A percentile compares a stretch with the other conserved stretches of the same genome.
These are phyloP conservation scores for Pedicia rivosa DNA, from an alignment of 2,888 invertebrate species.

Conservation along the genomic window DNA sequence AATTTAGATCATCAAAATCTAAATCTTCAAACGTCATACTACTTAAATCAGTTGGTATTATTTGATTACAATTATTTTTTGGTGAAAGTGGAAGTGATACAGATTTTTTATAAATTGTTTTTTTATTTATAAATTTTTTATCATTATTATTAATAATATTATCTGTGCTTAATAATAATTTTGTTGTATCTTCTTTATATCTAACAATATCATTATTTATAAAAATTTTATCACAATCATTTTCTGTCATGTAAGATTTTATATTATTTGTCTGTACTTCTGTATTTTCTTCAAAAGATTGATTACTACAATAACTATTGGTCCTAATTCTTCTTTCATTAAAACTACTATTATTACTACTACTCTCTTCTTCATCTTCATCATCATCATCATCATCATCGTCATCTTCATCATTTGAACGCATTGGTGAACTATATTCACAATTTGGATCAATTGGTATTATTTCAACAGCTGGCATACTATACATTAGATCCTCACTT, in stretches of 20 bases:
- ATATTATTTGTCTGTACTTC: no score
- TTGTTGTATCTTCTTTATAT: background rate
- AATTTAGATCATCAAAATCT: background rate
- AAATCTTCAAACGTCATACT: slow-evolving; percentile 4
- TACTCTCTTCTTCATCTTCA: slow-evolving; percentile 5
- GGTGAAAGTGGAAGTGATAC: background rate
- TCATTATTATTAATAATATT: background rate
- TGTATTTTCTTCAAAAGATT: no score
- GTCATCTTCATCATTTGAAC: slow-evolving; percentile 9
- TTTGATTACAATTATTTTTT: background rate
- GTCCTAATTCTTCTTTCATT: slow-evolving; percentile 10
- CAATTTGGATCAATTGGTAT: slow-evolving; percentile 21
- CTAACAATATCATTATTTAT: slow-evolving; percentile 1
- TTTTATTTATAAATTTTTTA: background rate
- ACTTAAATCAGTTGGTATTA: slow-evolving; percentile 1
- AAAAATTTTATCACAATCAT: background rate
- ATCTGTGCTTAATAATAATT: background rate
- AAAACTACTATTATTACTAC: slow-evolving; percentile 11
- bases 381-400: slow-evolving; percentile 11
- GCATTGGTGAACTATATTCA: slow-evolving; percentile 15
- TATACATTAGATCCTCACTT: slow-evolving; percentile 10
- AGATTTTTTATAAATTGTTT: background rate
- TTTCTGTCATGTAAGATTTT: background rate
- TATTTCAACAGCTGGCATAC: slow-evolving; percentile 18
- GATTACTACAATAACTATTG: no score